phyloP scores from a whole-genome alignment of 2,113 vertebrate species.

The Brachypteracias leptosomus region DNA sequence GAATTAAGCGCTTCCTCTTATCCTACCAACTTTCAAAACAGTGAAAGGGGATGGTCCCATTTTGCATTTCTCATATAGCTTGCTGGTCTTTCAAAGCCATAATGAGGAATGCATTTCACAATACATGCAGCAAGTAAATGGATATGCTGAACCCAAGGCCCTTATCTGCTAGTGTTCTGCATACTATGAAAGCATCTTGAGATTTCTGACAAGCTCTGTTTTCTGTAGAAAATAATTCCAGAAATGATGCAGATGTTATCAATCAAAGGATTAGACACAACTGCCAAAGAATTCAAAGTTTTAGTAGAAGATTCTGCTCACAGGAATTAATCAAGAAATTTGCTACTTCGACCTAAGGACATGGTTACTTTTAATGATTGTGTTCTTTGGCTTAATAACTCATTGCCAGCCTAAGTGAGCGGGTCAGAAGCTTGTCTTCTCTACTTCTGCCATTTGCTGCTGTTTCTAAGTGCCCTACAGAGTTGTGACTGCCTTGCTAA shows the following conservation, averaged over 20 bases:
- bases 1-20: neutral
- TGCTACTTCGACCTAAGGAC: neutral
- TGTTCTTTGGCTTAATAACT: neutral
- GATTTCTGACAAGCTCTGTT: neutral
- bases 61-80: neutral
- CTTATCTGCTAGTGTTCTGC: neutral
- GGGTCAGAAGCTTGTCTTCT: neutral
- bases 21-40: neutral
- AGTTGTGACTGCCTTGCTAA: neutral
- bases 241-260: neutral
- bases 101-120: neutral
- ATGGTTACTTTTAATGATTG: neutral
- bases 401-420: neutral
- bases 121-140: neutral
- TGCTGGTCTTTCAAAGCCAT: neutral
- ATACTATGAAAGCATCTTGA: neutral
- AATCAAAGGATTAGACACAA: neutral
- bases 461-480: neutral
- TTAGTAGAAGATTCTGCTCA: neutral
- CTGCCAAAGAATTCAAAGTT: neutral
- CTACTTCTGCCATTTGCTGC: neutral
- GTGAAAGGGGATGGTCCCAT: neutral
- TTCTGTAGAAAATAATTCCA: neutral
- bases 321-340: neutral
- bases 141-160: neutral